Percentiles rank a stretch among this genome's conserved stretches.
Conservation (phyloP, 1,140 invertebrate species). For the Neodiprion virginianus region DNA sequence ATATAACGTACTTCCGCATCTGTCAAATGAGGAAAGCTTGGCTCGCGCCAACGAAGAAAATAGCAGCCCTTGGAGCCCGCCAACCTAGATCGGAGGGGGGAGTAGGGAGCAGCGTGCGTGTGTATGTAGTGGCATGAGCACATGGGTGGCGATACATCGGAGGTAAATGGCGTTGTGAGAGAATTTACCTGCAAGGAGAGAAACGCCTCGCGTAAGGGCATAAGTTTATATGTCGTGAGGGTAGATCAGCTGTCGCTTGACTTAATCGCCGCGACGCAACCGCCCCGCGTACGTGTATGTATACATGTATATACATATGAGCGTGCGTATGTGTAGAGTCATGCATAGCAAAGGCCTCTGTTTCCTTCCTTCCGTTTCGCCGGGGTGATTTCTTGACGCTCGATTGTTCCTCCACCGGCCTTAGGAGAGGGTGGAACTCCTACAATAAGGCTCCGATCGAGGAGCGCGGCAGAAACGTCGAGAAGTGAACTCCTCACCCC, state of each 20-base stretch:
- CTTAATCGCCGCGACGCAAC: slow-evolving; percentile 47
- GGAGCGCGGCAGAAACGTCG: not conserved
- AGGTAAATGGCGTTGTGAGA: no score
- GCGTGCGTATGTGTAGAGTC: no score
- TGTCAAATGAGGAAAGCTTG: slow-evolving; percentile 5
- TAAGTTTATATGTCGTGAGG: slow-evolving; percentile 6
- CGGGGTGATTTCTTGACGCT: slow-evolving; percentile 22
- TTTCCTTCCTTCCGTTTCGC: not conserved
- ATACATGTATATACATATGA: not conserved
- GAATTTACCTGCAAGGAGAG: not conserved
- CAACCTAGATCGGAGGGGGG: not conserved
- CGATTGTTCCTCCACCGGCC: slow-evolving; percentile 33
- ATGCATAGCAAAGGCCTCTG: not conserved
- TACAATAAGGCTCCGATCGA: slow-evolving; percentile 17
- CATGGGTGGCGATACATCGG: not conserved
- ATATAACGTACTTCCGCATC: slow-evolving; percentile 3
- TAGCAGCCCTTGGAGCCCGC: not conserved
- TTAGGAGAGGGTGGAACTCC: slow-evolving; percentile 36
- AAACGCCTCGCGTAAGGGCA: slow-evolving; percentile 2
- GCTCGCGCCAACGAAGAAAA: slow-evolving; percentile 4
- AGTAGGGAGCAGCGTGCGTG: not conserved
- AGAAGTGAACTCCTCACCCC: not conserved
- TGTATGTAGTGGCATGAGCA: not conserved
- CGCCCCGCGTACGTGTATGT: not conserved
- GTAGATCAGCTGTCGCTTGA: slow-evolving; percentile 54